Evolutionary conservation across 2,888 invertebrate species (phyloP).

Genomic region (Epinotia demarniana): DNA sequence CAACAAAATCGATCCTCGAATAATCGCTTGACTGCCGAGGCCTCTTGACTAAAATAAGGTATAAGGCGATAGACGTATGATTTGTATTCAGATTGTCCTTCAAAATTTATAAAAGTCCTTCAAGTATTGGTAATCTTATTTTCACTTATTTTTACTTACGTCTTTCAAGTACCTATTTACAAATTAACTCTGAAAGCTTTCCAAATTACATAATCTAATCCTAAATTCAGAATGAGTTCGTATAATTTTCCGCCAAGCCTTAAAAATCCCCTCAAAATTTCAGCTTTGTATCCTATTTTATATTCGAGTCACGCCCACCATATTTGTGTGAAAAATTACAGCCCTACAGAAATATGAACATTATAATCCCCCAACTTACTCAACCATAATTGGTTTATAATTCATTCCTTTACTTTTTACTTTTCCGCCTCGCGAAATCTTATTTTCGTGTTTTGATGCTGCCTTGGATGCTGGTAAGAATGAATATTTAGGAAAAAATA

Average conservation of each 20-base stretch:
- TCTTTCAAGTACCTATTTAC: background rate
- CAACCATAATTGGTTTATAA: slow-evolving; percentile 40
- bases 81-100: too few species aligned
- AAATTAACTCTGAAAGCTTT: background rate
- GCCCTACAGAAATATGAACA: slow-evolving; percentile 46
- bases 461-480: background rate
- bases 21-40: too few species aligned
- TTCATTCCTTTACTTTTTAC: slow-evolving; percentile 38
- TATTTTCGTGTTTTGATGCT: slow-evolving; percentile 37
- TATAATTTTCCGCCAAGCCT: background rate
- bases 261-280: background rate
- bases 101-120: too few species aligned
- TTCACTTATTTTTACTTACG: background rate
- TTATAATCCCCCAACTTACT: slow-evolving; percentile 46
- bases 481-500: too few species aligned
- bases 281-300: background rate
- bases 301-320: slow-evolving; percentile 49
- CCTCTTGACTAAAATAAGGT: too few species aligned
- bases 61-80: too few species aligned
- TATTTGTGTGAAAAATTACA: slow-evolving; percentile 51
- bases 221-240: background rate
- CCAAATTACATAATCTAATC: slow-evolving; percentile 8
- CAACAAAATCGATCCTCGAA: too few species aligned
- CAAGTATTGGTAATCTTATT: too few species aligned
- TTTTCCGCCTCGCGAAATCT: slow-evolving; percentile 37